Conservation (phyloP, 2,888 invertebrate genomes). For the Hedychridium roseum region DNA sequence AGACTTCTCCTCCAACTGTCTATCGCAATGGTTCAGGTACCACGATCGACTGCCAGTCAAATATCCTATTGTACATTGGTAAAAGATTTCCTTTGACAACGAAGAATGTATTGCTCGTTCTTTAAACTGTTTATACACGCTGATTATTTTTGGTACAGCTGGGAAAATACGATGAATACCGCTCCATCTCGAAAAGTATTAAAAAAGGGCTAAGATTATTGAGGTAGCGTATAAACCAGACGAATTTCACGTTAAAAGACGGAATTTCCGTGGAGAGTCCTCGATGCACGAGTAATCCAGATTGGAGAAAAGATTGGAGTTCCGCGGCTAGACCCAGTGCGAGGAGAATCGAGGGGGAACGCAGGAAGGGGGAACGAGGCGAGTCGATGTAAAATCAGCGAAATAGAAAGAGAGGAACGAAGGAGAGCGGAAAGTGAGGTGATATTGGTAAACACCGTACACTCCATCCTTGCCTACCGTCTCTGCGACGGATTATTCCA, state of each 20-base stretch:
- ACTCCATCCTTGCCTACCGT: slow-evolving; percentile 38
- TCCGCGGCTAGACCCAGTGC: slow-evolving; percentile 25
- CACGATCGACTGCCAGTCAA: too few relatives aligned
- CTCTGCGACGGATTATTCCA: slow-evolving; percentile 52
- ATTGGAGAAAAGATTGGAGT: slow-evolving; percentile 46
- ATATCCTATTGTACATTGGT: too few relatives aligned
- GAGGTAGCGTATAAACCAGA: slow-evolving; percentile 35
- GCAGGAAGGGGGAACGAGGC: slow-evolving; percentile 9
- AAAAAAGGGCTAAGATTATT: slow-evolving; percentile 32
- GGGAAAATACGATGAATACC: too few relatives aligned
- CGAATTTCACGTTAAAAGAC: slow-evolving; percentile 47
- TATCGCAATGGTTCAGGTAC: too few relatives aligned
- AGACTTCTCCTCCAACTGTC: too few relatives aligned
- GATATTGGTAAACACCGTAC: slow-evolving; percentile 57
- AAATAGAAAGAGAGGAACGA: slow-evolving; percentile 27
- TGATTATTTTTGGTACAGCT: too few relatives aligned
- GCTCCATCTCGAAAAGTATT: neutral
- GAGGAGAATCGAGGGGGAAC: slow-evolving; percentile 16
- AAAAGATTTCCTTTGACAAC: too few relatives aligned
- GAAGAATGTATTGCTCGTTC: too few relatives aligned
- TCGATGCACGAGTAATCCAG: slow-evolving; percentile 46
- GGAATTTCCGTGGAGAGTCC: slow-evolving; percentile 43
- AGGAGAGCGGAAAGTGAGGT: slow-evolving; percentile 35
- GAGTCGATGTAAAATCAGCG: too few relatives aligned
- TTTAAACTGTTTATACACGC: too few relatives aligned